Evolutionary conservation across 2,797 vertebrate species (phyloP), one percentile per base, ranked within the genome.

Genomic region (Argentina silus): DNA sequence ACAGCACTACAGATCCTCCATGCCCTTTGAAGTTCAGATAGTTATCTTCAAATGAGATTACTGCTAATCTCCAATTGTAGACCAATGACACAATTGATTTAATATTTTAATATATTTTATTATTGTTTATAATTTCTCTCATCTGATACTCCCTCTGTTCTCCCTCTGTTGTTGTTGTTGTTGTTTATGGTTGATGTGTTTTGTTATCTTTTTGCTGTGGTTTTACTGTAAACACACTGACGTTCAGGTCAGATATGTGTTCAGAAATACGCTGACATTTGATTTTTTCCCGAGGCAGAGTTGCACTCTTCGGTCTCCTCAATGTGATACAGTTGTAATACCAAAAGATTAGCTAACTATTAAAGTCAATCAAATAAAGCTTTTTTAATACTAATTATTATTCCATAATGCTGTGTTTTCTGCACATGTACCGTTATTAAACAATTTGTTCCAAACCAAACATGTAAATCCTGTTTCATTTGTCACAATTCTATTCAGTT

Each of bases 341-440:
- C 47, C 48, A 48, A 51, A 66, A 48, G 19, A 21, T 9, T 14
- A 14, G 27, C 27, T 66, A 66, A 48, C 63, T 47, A 45, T 67
- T 67, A 14, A 27, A 51, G 48, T 67, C 12, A 55, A 53, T 15
- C 69, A 43, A 21, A 17, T 17, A 27, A 19, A n/a, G 45, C 57
- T 61, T 65, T 67, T 67, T 74, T 63, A 3, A n/a, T 15, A 55
- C 27, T 10, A 45, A 69, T 57, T 17, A 9, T 19, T 67, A 57
- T 57, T 43, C 43, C 62, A 44, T 60, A 63, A 59, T 57, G 53
- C 50, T 53, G 43, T 75, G 70, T 74, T 73, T 74, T 75, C 74
- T 66, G 48, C 21, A 76, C 8, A 75, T 57, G 56, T 71, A 69
- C 75, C 6, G 11, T 69, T 61, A 84, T 77, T 83, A 78, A 77